Conservation (phyloP, 2,113 vertebrate species). For the Otis tarda region DNA sequence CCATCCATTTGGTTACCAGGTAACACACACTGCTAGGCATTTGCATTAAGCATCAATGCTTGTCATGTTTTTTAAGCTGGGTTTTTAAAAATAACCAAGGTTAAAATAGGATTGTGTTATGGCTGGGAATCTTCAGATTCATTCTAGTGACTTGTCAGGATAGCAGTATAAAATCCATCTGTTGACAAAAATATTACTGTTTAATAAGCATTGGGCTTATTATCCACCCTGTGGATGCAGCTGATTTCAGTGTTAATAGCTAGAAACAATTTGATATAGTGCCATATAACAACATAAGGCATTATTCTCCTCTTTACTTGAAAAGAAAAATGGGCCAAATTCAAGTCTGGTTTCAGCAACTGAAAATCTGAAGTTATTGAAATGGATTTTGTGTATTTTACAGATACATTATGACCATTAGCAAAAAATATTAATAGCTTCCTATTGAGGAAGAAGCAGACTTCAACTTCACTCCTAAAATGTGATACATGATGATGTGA, state of each 20-base stretch:
- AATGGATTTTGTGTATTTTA: not conserved
- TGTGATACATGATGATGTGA: not conserved
- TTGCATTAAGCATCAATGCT: conserved; percentile 48
- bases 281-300: not conserved
- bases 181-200: conserved; percentile 9
- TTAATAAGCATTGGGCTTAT: not conserved
- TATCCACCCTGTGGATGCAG: not conserved
- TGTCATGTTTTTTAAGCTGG: conserved; percentile 42
- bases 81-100: conserved; percentile 53
- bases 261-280: not conserved
- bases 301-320: not conserved
- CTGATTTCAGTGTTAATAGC: not conserved
- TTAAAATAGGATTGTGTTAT: conserved; percentile 64
- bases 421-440: not conserved
- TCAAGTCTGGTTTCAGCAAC: not conserved
- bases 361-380: not conserved
- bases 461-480: not conserved
- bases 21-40: conserved; percentile 50
- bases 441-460: not conserved
- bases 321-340: not conserved
- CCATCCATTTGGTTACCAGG: conserved; percentile 60
- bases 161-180: conserved; percentile 22
- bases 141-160: conserved; percentile 27
- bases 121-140: conserved; percentile 39
- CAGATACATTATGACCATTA: not conserved